phyloP scores from a whole-genome alignment of 2,888 invertebrate species.

The Melikaiella ostensackeni region DNA sequence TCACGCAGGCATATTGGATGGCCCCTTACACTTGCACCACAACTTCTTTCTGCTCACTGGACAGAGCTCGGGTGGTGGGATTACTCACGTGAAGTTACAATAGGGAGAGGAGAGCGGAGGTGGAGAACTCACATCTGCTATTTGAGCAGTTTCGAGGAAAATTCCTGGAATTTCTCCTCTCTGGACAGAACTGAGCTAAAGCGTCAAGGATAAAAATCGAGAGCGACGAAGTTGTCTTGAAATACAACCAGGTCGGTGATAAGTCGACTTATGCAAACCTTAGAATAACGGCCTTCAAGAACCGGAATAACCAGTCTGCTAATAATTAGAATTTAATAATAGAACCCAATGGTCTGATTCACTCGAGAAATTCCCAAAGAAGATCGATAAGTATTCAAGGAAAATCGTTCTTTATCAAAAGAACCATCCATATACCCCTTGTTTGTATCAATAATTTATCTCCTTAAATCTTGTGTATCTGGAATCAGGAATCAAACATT shows the following conservation, averaged over 20 bases:
- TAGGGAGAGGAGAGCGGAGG: too few relatives aligned
- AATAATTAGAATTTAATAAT: constrained; percentile 12
- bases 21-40: too few relatives aligned
- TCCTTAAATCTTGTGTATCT: neutral
- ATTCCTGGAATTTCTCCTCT: too few relatives aligned
- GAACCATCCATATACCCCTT: neutral
- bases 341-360: neutral
- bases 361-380: neutral
- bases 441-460: neutral
- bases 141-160: too few relatives aligned
- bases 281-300: neutral
- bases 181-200: neutral
- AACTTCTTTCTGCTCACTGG: too few relatives aligned
- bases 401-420: neutral
- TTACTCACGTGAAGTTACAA: too few relatives aligned
- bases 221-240: neutral
- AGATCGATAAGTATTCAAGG: neutral
- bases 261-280: neutral
- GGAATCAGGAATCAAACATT: neutral
- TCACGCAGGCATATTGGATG: too few relatives aligned
- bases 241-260: neutral
- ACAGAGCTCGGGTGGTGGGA: too few relatives aligned
- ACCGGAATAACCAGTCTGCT: constrained; percentile 11
- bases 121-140: too few relatives aligned
- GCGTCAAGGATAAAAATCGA: neutral